These are phyloP conservation scores for Ctenopoma multispine DNA, from an alignment of 2,797 vertebrate species.

Conservation along the genomic window DNA sequence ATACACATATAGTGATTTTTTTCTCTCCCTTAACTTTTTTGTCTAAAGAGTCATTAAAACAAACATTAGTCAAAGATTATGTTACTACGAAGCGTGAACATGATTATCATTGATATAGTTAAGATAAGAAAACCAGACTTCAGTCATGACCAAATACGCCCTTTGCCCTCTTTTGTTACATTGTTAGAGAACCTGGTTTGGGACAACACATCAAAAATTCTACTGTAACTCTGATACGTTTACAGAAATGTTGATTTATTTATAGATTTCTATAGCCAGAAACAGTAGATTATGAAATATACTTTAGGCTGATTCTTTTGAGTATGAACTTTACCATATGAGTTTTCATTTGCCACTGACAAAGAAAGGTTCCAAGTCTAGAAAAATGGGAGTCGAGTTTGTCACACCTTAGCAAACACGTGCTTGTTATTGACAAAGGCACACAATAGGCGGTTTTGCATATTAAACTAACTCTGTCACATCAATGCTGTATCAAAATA, in stretches of 20 bases:
- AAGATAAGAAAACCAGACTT: background rate
- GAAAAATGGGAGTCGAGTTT: background rate
- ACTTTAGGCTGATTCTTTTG: too few species aligned
- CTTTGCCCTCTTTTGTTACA: background rate
- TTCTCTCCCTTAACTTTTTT: background rate
- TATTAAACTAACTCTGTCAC: background rate
- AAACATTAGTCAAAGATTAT: constrained; percentile 1
- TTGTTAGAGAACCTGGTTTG: background rate
- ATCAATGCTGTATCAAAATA: background rate
- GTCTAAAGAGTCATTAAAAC: too few species aligned
- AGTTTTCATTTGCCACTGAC: background rate
- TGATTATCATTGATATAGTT: background rate
- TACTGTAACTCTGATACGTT: too few species aligned
- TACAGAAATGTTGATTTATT: too few species aligned
- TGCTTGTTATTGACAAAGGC: background rate
- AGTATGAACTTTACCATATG: too few species aligned
- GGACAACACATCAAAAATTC: too few species aligned
- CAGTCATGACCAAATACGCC: too few species aligned
- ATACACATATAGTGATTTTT: background rate
- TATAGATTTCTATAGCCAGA: too few species aligned
- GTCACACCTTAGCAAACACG: constrained; percentile 50
- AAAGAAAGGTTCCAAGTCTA: background rate
- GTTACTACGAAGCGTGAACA: background rate
- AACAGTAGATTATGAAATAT: too few species aligned
- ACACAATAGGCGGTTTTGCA: background rate